Evolutionary conservation across 2,113 vertebrate species (phyloP), one percentile per base, ranked within the genome.

Genomic region (Amazona vittata): DNA sequence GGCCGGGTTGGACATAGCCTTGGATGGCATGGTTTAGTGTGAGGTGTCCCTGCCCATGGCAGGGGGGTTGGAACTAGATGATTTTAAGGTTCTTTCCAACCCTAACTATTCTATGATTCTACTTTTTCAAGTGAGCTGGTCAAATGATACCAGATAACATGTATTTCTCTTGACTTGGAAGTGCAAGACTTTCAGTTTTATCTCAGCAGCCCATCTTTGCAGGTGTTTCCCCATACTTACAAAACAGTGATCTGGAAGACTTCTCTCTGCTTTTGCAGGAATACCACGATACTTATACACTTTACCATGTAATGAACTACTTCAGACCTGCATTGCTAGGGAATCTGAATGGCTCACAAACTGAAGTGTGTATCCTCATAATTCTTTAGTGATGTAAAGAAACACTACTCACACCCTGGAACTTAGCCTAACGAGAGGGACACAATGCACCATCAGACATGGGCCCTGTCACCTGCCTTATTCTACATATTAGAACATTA

Each of bases 71-170:
- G 46, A 46, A 47, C 46, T 47, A 21, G 10, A 47, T 47, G 46
- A 47, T 47, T 20, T 47, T 47, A 21, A 47, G 20, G 20, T 47
- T 10, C 46, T 47, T 47, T 47, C 46, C 20, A 21, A 47, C 46
- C 46, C 19, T 21, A 47, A 47, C 46, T 43, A 47, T 47, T 47
- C 46, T 47, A 47, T 47, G 46, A 11, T 24, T 47, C 47, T 49
- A 25, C 25, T 65, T 69, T 52, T 50, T 10, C 13, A 55, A 15
- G 31, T 20, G 11, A 78, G 10, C 16, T 44, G 20, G 13, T 79
- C 50, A 78, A 86, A 55, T 0, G 0, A 65, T 12, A 60, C 31
- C 43, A 64, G 20, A n/a, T 25, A 46, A 53, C 12, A 59, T 7
- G 11, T 5, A 75, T 33, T 47, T 15, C 16, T 57, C 13, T 59